These are phyloP conservation scores for Amyelois transitella DNA, from an alignment of 1,140 invertebrate genomes.

Conservation along the genomic window DNA sequence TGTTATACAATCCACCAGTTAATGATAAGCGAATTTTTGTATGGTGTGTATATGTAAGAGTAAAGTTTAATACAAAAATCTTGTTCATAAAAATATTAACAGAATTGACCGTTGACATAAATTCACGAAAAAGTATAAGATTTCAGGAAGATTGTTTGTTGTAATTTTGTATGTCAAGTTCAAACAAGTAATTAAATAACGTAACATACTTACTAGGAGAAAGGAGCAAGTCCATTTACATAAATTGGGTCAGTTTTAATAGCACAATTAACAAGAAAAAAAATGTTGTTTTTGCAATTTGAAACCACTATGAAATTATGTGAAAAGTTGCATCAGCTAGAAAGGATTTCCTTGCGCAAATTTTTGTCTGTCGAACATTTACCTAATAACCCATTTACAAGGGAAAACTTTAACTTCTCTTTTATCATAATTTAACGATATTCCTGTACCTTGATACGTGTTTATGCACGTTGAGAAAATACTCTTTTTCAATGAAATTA, in stretches of 20 bases:
- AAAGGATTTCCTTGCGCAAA: neutral
- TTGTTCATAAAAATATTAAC: no score
- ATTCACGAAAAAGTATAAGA: no score
- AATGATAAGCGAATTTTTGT: no score
- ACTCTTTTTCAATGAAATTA: no score
- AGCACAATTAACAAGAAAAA: neutral
- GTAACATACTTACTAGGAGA: neutral
- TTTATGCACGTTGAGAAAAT: no score
- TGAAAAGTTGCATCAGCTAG: neutral
- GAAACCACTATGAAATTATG: neutral
- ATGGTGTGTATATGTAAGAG: no score
- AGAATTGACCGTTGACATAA: no score
- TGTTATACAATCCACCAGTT: no score
- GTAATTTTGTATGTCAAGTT: neutral
- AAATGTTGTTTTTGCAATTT: neutral
- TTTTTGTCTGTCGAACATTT: neutral
- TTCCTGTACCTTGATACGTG: no score
- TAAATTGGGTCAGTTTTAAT: neutral
- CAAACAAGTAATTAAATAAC: neutral
- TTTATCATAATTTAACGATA: no score
- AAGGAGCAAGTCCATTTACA: neutral
- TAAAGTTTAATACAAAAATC: no score
- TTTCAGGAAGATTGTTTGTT: no score
- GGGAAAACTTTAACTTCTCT: neutral
- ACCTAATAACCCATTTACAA: neutral